These are phyloP conservation scores for Conus ventricosus DNA, from an alignment of 1,140 invertebrate species.

Conservation along the genomic window DNA sequence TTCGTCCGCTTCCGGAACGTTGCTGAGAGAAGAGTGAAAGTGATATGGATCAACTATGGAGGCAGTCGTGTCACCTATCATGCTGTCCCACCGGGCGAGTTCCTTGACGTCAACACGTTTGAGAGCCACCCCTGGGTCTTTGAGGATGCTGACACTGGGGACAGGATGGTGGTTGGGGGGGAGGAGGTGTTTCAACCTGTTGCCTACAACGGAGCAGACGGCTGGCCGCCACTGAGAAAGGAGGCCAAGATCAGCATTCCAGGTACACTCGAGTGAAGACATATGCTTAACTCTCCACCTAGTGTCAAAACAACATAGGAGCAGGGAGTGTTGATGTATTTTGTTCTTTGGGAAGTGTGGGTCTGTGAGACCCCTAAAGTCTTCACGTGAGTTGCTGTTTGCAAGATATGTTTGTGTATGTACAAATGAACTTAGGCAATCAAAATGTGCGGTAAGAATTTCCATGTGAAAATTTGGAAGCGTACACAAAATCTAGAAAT, in stretches of 20 bases:
- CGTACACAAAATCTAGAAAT: no score
- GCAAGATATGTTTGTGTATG: no score
- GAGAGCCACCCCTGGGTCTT: slow-evolving; percentile 86
- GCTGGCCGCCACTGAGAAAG: slow-evolving; percentile 49
- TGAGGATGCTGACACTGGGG: slow-evolving; percentile 79
- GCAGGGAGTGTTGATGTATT: neutral
- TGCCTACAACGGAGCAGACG: slow-evolving; percentile 45
- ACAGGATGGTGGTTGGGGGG: slow-evolving; percentile 73
- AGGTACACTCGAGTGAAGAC: slow-evolving; percentile 35
- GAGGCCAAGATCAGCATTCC: slow-evolving; percentile 58
- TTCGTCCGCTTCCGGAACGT: slow-evolving; percentile 83
- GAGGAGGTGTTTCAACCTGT: slow-evolving; percentile 55
- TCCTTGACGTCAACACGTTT: slow-evolving; percentile 82
- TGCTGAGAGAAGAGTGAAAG: slow-evolving; percentile 79
- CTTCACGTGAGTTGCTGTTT: no score
- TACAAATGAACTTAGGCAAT: no score
- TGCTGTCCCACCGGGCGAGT: slow-evolving; percentile 76
- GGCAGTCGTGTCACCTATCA: slow-evolving; percentile 79
- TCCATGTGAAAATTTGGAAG: no score
- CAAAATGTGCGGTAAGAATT: no score
- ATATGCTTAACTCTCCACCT: neutral
- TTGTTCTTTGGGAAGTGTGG: neutral
- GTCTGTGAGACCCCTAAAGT: neutral
- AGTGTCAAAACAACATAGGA: neutral
- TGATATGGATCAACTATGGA: slow-evolving; percentile 86